Evolutionary conservation across 1,140 invertebrate species (phyloP), one percentile per base, ranked within the genome.

Genomic region (Cecropterus lyciades): DNA sequence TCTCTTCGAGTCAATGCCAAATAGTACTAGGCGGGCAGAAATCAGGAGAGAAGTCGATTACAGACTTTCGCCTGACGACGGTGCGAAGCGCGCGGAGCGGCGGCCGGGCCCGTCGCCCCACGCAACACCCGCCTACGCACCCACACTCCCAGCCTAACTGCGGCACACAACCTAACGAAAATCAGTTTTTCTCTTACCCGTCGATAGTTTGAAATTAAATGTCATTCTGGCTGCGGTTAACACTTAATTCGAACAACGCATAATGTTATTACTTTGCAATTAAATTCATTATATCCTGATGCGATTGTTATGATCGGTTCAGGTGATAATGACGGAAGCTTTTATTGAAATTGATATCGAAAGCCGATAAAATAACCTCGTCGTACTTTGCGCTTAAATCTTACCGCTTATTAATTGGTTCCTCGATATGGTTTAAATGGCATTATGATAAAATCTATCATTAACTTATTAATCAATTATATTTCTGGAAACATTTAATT

Each of bases 161-260:
- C 71, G 69, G 65, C 71, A 66, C 70, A 65, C 73, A 75, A 60
- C 73, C 80, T 80, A 69, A 80, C 81, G 75, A 85, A 88, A 87
- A 86, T 87, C 84, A 87, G 82, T 85, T 89, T 88, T 87, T 85
- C 82, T 80, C 77, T 66, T 77, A 70, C 75, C 78, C 76, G 75
- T 85, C 79, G 70, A 89, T 87, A 87, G 79, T 87, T 85, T 89
- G 76, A 87, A 91, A 91, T 91, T 89, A 89, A 90, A 90, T 79
- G 87, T 85, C 86, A 91, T 86, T 84, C 79, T 64, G 73, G 71
- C 69, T 83, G 87, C 79, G 87, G 89, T 91, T 85, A 83, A 79
- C 80, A 83, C 80, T 89, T 86, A 85, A 89, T 89, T 85, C 80
- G 83, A 83, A 72, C 82, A 79, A 80, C 79, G 73, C 76, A 84